Conservation (phyloP, 1,140 invertebrate genomes). For the Diabrotica virgifera region DNA sequence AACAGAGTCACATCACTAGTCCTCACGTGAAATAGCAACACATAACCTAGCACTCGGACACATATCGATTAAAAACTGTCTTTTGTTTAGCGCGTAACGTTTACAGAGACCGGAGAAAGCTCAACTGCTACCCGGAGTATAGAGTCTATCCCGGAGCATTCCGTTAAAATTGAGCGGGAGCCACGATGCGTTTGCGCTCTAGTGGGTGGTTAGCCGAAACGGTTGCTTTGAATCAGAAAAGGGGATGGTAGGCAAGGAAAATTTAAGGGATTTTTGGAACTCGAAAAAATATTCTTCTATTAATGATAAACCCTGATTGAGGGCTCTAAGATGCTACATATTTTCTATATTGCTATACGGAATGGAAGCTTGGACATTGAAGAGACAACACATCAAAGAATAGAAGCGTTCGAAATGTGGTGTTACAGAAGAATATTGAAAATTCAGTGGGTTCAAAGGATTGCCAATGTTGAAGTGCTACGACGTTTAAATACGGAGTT, state of each 20-base stretch:
- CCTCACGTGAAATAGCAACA: constrained; percentile 12
- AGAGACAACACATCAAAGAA: too few relatives aligned
- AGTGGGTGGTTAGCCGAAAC: constrained; percentile 8
- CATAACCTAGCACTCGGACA: constrained; percentile 14
- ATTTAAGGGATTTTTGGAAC: too few relatives aligned
- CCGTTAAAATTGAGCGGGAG: constrained; percentile 21
- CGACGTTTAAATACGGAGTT: too few relatives aligned
- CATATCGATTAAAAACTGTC: constrained; percentile 13
- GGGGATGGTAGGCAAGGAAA: background rate
- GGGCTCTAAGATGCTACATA: too few relatives aligned
- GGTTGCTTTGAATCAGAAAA: background rate
- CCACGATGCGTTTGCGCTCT: constrained; percentile 6
- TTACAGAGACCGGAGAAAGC: constrained; percentile 40
- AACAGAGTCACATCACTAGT: constrained; percentile 12
- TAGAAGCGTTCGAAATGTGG: too few relatives aligned
- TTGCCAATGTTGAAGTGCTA: too few relatives aligned
- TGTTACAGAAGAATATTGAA: too few relatives aligned
- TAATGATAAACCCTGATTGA: too few relatives aligned
- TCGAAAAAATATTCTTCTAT: too few relatives aligned
- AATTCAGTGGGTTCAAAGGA: too few relatives aligned
- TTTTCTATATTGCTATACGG: too few relatives aligned
- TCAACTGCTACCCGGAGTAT: constrained; percentile 38
- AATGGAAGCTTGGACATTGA: too few relatives aligned
- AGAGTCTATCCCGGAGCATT: constrained; percentile 34
- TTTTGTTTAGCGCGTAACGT: constrained; percentile 18